These are phyloP conservation scores for Pseudotriccus pelzelni DNA, from an alignment of 2,797 vertebrate genomes.

Conservation along the genomic window DNA sequence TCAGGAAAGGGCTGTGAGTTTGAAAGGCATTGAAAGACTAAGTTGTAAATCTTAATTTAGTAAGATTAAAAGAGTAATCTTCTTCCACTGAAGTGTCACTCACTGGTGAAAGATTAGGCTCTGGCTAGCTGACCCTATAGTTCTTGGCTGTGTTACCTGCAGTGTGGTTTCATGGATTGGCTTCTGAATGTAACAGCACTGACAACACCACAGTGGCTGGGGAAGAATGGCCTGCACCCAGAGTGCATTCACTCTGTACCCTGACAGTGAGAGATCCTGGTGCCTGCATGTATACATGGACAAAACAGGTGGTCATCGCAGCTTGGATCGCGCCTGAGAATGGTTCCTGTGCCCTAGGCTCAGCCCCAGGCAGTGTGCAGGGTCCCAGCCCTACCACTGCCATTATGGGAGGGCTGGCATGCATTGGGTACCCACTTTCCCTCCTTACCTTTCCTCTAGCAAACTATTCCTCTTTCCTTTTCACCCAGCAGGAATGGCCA, in stretches of 20 bases:
- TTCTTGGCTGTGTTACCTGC: neutral
- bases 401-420: neutral
- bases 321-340: neutral
- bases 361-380: neutral
- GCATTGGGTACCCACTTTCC: neutral
- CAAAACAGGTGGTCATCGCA: neutral
- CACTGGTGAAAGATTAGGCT: neutral
- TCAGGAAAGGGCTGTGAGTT: neutral
- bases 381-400: neutral
- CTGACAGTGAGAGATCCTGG: neutral
- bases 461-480: neutral
- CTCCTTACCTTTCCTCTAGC: neutral
- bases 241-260: neutral
- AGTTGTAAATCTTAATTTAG: neutral
- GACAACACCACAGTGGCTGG: neutral
- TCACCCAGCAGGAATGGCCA: neutral
- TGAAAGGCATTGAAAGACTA: neutral
- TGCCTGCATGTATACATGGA: neutral
- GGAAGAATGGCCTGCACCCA: neutral
- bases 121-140: neutral
- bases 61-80: neutral
- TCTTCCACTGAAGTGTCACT: neutral
- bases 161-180: rapidly evolving
- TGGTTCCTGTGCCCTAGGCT: neutral
- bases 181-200: neutral